Conservation (phyloP, 1,140 invertebrate species). For the Drosophila ananassae region DNA sequence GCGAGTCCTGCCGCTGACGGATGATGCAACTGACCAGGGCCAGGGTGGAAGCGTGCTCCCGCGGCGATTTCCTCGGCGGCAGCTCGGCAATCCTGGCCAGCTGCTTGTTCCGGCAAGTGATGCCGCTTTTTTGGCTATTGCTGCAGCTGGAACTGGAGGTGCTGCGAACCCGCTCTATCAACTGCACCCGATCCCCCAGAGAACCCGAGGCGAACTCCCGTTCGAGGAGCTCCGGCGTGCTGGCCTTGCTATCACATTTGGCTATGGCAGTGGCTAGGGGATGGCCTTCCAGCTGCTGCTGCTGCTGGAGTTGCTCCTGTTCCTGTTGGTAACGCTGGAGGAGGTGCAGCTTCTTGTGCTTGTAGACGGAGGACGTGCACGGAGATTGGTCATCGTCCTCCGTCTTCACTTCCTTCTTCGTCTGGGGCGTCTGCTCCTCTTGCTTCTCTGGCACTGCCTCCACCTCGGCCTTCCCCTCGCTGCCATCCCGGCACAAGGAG, state of each 20-base stretch:
- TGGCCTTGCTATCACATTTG: conserved; percentile 80
- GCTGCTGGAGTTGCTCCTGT: conserved; percentile 61
- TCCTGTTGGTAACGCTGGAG: conserved; percentile 77
- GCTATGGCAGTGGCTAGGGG: conserved; percentile 40
- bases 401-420: conserved; percentile 42
- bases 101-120: conserved; percentile 72
- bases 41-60: conserved; percentile 93
- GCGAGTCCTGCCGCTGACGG: conserved; percentile 85
- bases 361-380: conserved; percentile 51
- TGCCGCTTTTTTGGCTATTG: conserved; percentile 64
- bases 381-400: conserved; percentile 30
- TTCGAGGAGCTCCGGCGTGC: conserved; percentile 70
- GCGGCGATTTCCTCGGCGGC: conserved; percentile 92
- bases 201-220: conserved; percentile 60
- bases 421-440: conserved; percentile 25
- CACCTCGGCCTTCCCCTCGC: neutral
- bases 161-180: conserved; percentile 60
- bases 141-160: conserved; percentile 66
- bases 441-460: neutral
- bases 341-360: conserved; percentile 76
- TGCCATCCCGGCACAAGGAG: conserved; percentile 58
- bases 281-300: conserved; percentile 33
- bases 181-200: conserved; percentile 46
- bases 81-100: conserved; percentile 84
- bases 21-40: conserved; percentile 90